Base-by-base conservation (phyloP, 2,113 vertebrate genomes). In the Tiliqua scincoides region DNA sequence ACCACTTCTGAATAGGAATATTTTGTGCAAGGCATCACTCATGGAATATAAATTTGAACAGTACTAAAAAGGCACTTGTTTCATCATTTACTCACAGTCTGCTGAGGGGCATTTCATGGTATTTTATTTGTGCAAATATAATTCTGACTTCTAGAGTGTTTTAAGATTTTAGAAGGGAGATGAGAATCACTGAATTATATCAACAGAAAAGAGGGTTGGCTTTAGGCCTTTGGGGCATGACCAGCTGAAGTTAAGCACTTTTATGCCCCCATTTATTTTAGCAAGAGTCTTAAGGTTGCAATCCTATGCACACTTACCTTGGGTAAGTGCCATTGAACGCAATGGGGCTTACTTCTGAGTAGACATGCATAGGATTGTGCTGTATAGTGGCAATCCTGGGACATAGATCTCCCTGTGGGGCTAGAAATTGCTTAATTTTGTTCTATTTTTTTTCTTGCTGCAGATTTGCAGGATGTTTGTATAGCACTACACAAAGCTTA, bases 401-500 rank as follows among this genome's bases (percentile, higher is more conserved):
- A n/a, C 54, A 3, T 57, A 57, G 2, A 57, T 57, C 54, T 57
- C 54, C 32, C 63, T 6, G 3, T 18, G 1, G 0, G 11, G 27
- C 43, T 54, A 54, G 65, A 82, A 23, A 54, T 54, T 52, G 2
- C n/a, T 70, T 32, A 54, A 1, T 6, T 25, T 54, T n/a, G 52
- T 5, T 54, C 10, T 12, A 35, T 48, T n/a, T 25, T 57, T 63
- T 12, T n/a, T 35, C 37, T n/a, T 1, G 20, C 1, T 14, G 32
- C 18, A 0, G 1, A 17, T 70, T 67, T 2, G 0, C 27, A n/a
- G 87, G 59, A 9, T 0, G 0, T 0, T 43, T 79, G 3, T 14
- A 48, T 11, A 1, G 1, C n/a, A 2, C 65, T 0, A 0, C 67
- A 43, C 70, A 76, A 1, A 0, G 0, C 23, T 21, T 0, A 4